A percentile compares a stretch with the other conserved stretches of the same genome.
These are phyloP conservation scores for Tringa solitaria DNA, from an alignment of 2,113 vertebrate genomes.

Conservation along the genomic window DNA sequence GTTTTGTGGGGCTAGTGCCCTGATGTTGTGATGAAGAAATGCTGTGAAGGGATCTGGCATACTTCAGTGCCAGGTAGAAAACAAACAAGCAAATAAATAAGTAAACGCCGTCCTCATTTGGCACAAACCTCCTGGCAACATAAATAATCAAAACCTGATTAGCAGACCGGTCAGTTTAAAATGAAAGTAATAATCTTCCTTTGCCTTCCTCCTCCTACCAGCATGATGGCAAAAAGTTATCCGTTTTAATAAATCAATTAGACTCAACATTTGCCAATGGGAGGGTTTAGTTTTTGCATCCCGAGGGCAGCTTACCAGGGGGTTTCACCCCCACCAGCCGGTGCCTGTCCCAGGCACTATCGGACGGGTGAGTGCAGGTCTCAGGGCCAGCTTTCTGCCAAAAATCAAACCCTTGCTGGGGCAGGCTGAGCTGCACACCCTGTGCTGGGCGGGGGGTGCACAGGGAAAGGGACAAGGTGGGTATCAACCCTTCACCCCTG, in stretches of 20 bases:
- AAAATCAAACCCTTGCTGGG: not conserved
- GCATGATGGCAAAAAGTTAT: not conserved
- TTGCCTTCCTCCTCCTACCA: constrained; percentile 35
- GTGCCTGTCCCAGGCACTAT: not conserved
- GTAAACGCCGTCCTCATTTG: not conserved
- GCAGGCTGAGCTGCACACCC: not conserved
- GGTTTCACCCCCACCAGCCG: fast-evolving
- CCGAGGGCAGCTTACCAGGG: not conserved
- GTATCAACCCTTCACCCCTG: not conserved
- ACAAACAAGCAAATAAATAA: not conserved
- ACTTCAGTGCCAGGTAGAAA: constrained; percentile 16
- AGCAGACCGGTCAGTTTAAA: constrained; percentile 39
- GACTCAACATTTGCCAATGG: not conserved
- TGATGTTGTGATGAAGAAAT: not conserved
- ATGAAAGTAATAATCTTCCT: constrained; percentile 26
- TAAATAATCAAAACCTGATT: constrained; percentile 48
- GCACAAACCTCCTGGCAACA: constrained; percentile 7
- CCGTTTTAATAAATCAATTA: constrained; percentile 42
- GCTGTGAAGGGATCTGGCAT: not conserved
- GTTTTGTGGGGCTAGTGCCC: not conserved
- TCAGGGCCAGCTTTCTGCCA: not conserved
- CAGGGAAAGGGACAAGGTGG: fast-evolving
- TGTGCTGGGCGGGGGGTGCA: fast-evolving
- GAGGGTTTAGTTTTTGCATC: not conserved
- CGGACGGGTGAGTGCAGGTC: fast-evolving